These are phyloP conservation scores for Halcyon leucocephala DNA, from an alignment of 2,797 vertebrate species.

Conservation along the genomic window DNA sequence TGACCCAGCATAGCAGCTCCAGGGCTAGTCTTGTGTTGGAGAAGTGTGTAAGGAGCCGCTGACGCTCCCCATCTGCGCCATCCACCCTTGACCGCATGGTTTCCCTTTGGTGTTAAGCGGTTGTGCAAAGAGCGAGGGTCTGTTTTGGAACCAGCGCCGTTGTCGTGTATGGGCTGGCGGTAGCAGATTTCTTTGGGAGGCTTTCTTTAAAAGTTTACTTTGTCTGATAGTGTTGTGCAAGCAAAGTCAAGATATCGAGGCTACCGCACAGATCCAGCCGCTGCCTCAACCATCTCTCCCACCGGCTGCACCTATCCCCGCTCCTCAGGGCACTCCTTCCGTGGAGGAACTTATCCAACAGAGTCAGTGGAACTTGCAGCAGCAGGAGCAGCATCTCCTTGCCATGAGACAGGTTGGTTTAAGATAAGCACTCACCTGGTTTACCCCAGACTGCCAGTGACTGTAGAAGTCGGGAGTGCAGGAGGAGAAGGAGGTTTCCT, in stretches of 20 bases:
- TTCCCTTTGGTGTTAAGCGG: not conserved
- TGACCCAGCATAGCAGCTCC: not conserved
- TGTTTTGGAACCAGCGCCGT: accelerated
- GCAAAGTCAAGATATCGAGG: slow-evolving; percentile 87
- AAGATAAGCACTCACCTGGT: accelerated
- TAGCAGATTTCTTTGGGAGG: not conserved
- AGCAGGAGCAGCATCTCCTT: slow-evolving; percentile 95
- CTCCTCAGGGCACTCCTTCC: slow-evolving; percentile 78
- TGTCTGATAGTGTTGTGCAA: slow-evolving; percentile 87
- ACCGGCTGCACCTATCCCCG: slow-evolving; percentile 59
- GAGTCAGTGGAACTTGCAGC: slow-evolving; percentile 97
- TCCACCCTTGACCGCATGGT: accelerated
- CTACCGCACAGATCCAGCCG: slow-evolving; percentile 71
- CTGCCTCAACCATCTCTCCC: slow-evolving; percentile 82
- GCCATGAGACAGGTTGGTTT: slow-evolving; percentile 90
- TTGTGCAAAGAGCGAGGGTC: accelerated
- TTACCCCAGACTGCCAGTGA: not conserved
- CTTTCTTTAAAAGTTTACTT: not conserved
- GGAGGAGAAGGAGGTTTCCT: not conserved
- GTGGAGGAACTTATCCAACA: slow-evolving; percentile 96
- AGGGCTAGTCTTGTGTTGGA: accelerated
- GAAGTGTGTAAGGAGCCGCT: accelerated
- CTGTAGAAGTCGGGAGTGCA: not conserved
- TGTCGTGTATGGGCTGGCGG: not conserved
- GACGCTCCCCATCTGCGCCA: accelerated